These are phyloP conservation scores for Danio aesculapii DNA, from an alignment of 2,797 vertebrate genomes.

Conservation along the genomic window DNA sequence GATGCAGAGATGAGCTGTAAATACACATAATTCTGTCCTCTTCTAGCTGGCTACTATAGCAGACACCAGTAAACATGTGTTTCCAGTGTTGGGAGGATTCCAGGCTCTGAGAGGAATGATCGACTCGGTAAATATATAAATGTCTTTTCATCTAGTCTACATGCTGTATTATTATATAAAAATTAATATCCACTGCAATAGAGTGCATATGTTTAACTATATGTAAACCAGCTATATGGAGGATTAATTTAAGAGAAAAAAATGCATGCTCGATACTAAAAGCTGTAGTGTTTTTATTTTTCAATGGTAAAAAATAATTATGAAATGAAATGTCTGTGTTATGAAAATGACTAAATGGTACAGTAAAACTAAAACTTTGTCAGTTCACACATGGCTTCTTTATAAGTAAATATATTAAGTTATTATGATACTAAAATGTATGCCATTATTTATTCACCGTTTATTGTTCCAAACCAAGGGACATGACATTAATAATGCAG, in stretches of 20 bases:
- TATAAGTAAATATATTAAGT: too few relatives aligned
- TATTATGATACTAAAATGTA: too few relatives aligned
- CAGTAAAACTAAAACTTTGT: too few relatives aligned
- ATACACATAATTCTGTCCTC: slow-evolving; percentile 59
- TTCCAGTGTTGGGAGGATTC: slow-evolving; percentile 91
- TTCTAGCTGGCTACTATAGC: slow-evolving; percentile 90
- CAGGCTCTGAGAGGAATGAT: slow-evolving; percentile 87
- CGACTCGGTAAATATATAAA: slow-evolving; percentile 83
- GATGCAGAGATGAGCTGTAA: slow-evolving; percentile 6
- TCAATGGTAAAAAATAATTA: not conserved
- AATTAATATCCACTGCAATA: too few relatives aligned
- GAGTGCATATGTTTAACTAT: not conserved
- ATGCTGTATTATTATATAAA: too few relatives aligned
- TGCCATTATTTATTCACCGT: not conserved
- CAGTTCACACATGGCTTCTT: too few relatives aligned
- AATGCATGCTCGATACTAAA: not conserved
- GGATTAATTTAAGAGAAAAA: not conserved
- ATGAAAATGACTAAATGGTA: too few relatives aligned
- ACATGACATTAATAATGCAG: not conserved
- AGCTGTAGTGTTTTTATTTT: not conserved
- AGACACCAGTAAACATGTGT: slow-evolving; percentile 89
- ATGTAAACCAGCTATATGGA: not conserved
- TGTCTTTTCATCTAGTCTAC: too few relatives aligned
- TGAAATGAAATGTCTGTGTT: not conserved
- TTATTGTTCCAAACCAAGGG: not conserved